These are phyloP conservation scores for Bufo bufo DNA, from an alignment of 2,113 vertebrate genomes.

Conservation along the genomic window DNA sequence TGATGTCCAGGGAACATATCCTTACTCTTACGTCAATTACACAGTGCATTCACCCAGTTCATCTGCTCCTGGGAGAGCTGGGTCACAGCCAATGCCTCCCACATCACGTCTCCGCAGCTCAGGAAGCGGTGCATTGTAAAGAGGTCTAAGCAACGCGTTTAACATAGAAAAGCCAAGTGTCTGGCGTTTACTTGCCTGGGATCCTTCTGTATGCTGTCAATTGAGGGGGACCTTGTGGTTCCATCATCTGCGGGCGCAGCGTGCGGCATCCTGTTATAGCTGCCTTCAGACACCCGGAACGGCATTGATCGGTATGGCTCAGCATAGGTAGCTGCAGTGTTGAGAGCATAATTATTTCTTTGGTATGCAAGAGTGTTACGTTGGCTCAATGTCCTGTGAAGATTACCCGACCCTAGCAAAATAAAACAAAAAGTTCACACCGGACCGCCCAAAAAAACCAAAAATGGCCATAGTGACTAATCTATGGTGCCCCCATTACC, in stretches of 20 bases:
- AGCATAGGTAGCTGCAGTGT: slow-evolving; percentile 81
- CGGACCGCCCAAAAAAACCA: background rate
- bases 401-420: slow-evolving; percentile 85
- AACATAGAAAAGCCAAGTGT: no score
- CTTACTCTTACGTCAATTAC: no score
- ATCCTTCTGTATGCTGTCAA: slow-evolving; percentile 98
- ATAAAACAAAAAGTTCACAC: slow-evolving; percentile 38
- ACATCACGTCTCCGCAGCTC: no score
- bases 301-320: slow-evolving; percentile 85
- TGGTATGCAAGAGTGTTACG: slow-evolving; percentile 92
- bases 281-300: slow-evolving; percentile 81
- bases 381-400: slow-evolving; percentile 91
- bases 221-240: slow-evolving; percentile 88
- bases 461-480: background rate
- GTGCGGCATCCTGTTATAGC: slow-evolving; percentile 76
- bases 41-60: no score
- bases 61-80: no score
- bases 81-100: no score
- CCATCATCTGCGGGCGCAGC: slow-evolving; percentile 76
- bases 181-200: slow-evolving; percentile 80
- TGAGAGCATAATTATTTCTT: slow-evolving; percentile 88
- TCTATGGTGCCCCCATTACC: background rate
- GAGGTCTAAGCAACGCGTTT: no score
- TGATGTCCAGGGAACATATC: no score
- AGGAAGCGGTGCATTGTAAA: no score